A percentile compares a stretch with the other conserved stretches of the same genome.
These are phyloP conservation scores for Drosophila nigricruria DNA, from an alignment of 2,888 invertebrate species.

Conservation along the genomic window DNA sequence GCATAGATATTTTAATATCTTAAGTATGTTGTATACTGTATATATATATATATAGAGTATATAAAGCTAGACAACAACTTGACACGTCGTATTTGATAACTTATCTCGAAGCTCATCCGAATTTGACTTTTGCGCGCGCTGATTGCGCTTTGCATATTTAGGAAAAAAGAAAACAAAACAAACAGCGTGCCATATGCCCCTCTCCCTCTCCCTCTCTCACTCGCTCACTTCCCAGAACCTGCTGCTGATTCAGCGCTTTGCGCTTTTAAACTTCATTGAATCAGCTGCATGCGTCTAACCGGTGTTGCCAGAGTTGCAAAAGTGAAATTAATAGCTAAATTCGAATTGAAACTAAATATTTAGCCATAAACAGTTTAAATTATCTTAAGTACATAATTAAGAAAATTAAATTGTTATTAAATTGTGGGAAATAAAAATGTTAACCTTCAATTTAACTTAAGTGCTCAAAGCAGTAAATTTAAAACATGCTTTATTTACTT, in stretches of 20 bases:
- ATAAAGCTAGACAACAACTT: slow-evolving; percentile 2
- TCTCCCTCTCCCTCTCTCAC: not conserved
- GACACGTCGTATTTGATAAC: slow-evolving; percentile 39
- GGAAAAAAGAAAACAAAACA: slow-evolving; percentile 10
- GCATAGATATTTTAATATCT: slow-evolving; percentile 23
- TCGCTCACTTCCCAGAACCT: slow-evolving; percentile 3
- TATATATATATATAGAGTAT: not conserved
- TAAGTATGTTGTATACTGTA: slow-evolving; percentile 1
- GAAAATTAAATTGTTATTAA: not conserved
- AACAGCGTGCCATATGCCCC: not conserved
- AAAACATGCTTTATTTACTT: not conserved
- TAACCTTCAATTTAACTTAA: not conserved
- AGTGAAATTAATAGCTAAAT: slow-evolving; percentile 2
- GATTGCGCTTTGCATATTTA: slow-evolving; percentile 34
- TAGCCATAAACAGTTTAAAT: not conserved
- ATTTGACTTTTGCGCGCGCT: slow-evolving; percentile 19
- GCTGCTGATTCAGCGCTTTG: slow-evolving; percentile 51
- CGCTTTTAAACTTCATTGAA: slow-evolving; percentile 32
- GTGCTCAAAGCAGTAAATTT: not conserved
- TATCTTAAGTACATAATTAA: not conserved
- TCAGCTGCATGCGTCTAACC: slow-evolving; percentile 39
- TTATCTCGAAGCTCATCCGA: slow-evolving; percentile 52
- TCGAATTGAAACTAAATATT: not conserved
- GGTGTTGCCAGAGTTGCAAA: slow-evolving; percentile 1
- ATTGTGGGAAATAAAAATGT: slow-evolving; percentile 1